Conservation (phyloP, 2,888 invertebrate genomes). For the Gnatocerus cornutus region DNA sequence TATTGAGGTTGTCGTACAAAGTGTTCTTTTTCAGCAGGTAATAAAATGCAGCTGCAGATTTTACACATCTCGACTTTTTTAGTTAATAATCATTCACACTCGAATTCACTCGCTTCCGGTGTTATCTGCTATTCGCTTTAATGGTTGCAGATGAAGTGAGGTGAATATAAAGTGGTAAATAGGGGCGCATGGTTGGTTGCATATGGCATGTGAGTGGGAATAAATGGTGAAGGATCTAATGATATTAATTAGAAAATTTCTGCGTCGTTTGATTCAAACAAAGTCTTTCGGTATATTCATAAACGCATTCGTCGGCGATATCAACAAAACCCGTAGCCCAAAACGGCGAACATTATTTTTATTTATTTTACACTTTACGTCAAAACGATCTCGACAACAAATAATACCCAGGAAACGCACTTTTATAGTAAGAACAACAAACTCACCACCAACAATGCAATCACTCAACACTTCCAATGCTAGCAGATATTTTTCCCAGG, state of each 20-base stretch:
- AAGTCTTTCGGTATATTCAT: too few relatives aligned
- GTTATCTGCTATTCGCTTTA: constrained; percentile 26
- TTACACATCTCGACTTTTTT: constrained; percentile 16
- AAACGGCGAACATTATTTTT: too few relatives aligned
- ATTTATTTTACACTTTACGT: too few relatives aligned
- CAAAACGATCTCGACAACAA: neutral
- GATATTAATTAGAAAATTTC: neutral
- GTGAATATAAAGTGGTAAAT: constrained; percentile 16
- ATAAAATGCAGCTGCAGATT: constrained; percentile 8
- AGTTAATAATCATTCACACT: constrained; percentile 3
- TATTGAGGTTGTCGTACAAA: constrained; percentile 4
- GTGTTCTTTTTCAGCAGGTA: constrained; percentile 5
- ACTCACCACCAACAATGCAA: neutral
- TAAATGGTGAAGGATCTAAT: neutral
- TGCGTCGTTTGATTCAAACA: neutral
- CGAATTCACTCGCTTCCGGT: constrained; percentile 1
- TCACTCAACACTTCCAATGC: constrained; percentile 10
- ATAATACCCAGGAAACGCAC: constrained; percentile 4
- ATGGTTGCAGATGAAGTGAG: constrained; percentile 12
- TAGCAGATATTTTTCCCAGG: neutral
- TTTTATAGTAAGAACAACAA: constrained; percentile 3
- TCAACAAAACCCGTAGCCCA: too few relatives aligned
- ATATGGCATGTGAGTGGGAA: neutral
- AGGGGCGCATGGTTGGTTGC: constrained; percentile 15
- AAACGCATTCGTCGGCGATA: too few relatives aligned